phyloP scores from a whole-genome alignment of 1,140 invertebrate genomes.

The Lucilia cuprina region DNA sequence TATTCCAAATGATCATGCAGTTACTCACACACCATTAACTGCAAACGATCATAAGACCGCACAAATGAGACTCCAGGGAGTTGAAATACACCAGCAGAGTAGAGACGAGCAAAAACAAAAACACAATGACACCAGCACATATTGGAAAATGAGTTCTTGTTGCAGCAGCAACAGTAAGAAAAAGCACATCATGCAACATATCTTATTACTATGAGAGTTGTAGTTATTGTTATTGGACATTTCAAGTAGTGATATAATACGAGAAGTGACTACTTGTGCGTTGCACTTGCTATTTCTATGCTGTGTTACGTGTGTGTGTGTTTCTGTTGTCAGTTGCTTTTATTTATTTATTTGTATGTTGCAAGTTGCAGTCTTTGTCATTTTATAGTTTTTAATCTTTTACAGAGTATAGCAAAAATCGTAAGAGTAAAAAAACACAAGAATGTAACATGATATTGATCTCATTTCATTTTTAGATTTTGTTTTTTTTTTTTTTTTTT shows the following conservation, averaged over 20 bases:
- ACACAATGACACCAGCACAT: conserved; percentile 7
- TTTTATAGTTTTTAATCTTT: conserved; percentile 17
- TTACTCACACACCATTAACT: conserved; percentile 7
- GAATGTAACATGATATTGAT: conserved; percentile 27
- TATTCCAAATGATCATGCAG: background rate
- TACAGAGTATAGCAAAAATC: background rate
- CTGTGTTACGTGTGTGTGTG: background rate
- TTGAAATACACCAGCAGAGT: background rate
- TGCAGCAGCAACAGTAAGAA: background rate
- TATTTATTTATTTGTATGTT: background rate
- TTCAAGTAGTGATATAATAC: background rate
- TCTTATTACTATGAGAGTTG: background rate
- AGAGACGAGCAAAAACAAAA: background rate
- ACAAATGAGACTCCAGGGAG: conserved; percentile 41
- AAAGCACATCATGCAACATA: background rate
- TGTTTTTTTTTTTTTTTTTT: background rate
- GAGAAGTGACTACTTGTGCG: background rate
- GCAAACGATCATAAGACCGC: background rate
- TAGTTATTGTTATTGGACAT: background rate
- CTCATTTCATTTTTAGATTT: conserved; percentile 23
- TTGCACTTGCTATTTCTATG: conserved; percentile 22
- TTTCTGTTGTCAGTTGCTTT: too few species aligned
- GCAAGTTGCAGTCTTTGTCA: background rate
- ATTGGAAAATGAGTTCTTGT: background rate
- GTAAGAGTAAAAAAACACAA: background rate